Evolutionary conservation across 2,113 vertebrate genomes (phyloP).

Genomic region (Erinaceus europaeus): DNA sequence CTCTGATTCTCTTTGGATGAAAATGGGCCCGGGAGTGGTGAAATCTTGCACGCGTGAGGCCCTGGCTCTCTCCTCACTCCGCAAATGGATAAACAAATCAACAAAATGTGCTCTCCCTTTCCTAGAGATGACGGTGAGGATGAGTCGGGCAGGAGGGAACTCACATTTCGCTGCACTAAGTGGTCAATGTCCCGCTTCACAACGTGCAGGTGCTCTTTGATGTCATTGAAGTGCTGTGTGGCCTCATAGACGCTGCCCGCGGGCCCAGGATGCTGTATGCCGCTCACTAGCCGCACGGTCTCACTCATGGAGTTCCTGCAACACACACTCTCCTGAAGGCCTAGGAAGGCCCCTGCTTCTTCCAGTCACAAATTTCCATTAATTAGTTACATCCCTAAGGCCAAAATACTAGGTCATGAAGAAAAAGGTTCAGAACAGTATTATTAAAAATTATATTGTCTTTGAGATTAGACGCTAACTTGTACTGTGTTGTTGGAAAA

Average conservation of each 20-base stretch:
- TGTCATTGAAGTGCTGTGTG: constrained; percentile 95
- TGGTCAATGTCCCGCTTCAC: constrained; percentile 92
- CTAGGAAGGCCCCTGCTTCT: neutral
- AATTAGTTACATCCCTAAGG: neutral
- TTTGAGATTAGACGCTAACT: constrained; percentile 14
- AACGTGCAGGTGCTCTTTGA: constrained; percentile 95
- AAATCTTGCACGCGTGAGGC: no score
- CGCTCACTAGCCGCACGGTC: constrained; percentile 84
- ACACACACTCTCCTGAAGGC: constrained; percentile 3
- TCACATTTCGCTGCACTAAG: constrained; percentile 87
- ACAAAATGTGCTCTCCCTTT: neutral
- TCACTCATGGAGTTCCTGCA: constrained; percentile 88
- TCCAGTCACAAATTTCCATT: no score
- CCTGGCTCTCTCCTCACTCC: no score
- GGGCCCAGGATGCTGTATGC: constrained; percentile 84
- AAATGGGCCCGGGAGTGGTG: no score
- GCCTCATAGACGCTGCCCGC: constrained; percentile 86
- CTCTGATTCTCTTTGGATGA: no score
- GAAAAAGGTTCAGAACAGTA: neutral
- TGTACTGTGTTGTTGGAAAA: no score
- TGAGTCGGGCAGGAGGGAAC: neutral
- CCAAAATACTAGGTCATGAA: neutral
- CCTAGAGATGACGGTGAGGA: neutral
- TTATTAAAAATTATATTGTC: neutral
- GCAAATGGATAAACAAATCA: no score